Base-by-base conservation (phyloP, 2,797 vertebrate species). In the Nannoperca obscura region DNA sequence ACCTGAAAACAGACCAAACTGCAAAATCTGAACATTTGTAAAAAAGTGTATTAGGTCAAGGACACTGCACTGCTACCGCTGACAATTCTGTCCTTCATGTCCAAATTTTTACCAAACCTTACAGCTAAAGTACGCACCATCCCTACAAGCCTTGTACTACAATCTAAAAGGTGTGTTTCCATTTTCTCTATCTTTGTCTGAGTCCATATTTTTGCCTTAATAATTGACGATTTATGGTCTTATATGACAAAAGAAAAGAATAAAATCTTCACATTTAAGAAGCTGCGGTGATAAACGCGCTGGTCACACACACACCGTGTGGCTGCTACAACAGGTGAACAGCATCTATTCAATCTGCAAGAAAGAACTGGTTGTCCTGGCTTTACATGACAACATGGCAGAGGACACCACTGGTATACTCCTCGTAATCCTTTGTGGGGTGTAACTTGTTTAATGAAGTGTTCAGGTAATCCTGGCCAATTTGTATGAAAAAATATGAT, bases 301-400 rank as follows among this genome's bases (percentile, higher is more conserved):
- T 65, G 53, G 47, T 65, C 71, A 69, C 46, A 61, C n/a, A n/a
- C 13, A 2, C 66, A 44, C 42, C 59, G 66, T 66, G 46, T 68
- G 19, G 63, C 24, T 64, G 38, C 34, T 44, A 30, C 13, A 57
- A 40, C 34, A 69, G 40, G 58, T 49, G 6, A 81, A 60, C 34
- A n/a, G 14, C 50, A 67, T 76, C 49, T 68, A 59, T 58, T 77
- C 20, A 30, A 36, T 53, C 34, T 63, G 64, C 13, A 55, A 22
- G 24, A 13, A 53, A 61, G 55, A 19, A 40, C 40, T 20, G n/a
- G 42, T 12, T 63, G 60, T 55, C 20, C 55, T 2, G 14, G 20
- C 60, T 69, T 83, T 50, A 74, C 71, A 55, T 44, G 7, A 65
- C 5, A 46, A 42, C 19, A n/a, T 11, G 0, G 20, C 22, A 72